Percentiles rank a stretch among this genome's conserved stretches.
Conservation (phyloP, 2,888 invertebrate genomes). For the Drosophila stalkeri region DNA sequence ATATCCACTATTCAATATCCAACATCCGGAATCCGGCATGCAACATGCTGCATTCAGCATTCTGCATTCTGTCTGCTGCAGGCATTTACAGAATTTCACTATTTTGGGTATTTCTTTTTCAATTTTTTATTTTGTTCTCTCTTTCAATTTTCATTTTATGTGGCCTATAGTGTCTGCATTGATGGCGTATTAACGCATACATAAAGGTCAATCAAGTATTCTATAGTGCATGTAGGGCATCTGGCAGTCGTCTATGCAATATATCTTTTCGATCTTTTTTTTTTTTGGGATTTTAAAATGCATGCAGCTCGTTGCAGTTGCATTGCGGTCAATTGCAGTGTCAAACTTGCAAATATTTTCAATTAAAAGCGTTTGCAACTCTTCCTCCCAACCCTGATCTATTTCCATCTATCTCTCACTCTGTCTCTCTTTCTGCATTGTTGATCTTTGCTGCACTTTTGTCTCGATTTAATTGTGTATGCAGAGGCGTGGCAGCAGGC, state of each 20-base stretch:
- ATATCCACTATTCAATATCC: background rate
- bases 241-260: background rate
- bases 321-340: constrained; percentile 71
- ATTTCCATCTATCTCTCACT: constrained; percentile 3
- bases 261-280: background rate
- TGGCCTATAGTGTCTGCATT: background rate
- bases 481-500: constrained; percentile 29
- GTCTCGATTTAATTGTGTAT: constrained; percentile 65
- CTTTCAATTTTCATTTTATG: background rate
- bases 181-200: background rate
- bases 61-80: constrained; percentile 3
- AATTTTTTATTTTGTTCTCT: background rate
- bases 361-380: constrained; percentile 65
- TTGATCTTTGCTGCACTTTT: constrained; percentile 48
- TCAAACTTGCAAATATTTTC: constrained; percentile 76
- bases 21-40: background rate
- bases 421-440: constrained; percentile 6
- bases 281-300: constrained; percentile 39
- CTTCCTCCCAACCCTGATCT: background rate
- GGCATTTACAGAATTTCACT: constrained; percentile 18
- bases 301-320: constrained; percentile 42
- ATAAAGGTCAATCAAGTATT: too few species aligned
- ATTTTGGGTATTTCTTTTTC: background rate
- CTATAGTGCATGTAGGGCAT: constrained; percentile 9
- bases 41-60: background rate